phyloP scores from a whole-genome alignment of 2,888 invertebrate species.

The Hoplodrina ambigua region DNA sequence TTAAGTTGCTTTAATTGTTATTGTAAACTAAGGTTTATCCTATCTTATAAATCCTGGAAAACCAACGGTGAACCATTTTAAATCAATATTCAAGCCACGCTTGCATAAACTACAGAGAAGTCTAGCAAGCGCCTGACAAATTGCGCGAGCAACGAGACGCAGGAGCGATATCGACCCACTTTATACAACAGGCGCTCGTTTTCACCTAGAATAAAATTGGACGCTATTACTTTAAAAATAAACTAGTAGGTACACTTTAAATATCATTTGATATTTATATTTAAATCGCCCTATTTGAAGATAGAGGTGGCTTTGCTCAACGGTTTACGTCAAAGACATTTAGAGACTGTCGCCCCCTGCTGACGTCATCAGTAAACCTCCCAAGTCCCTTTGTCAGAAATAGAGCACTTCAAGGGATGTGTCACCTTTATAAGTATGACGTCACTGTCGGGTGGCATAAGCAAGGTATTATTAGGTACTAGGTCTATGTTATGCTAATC shows the following conservation, averaged over 20 bases:
- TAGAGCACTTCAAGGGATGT: constrained; percentile 14
- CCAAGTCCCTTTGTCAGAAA: constrained; percentile 26
- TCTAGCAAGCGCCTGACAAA: constrained; percentile 53
- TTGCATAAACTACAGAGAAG: constrained; percentile 5
- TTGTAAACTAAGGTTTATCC: not conserved
- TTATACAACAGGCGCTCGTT: constrained; percentile 38
- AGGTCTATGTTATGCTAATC: not conserved
- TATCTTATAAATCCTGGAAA: not conserved
- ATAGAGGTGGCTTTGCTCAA: not conserved
- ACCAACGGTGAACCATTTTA: not conserved
- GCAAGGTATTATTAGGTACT: not conserved
- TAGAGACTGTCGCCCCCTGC: constrained; percentile 14
- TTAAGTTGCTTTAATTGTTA: not conserved
- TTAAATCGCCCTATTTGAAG: too few species aligned
- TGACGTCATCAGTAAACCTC: constrained; percentile 41
- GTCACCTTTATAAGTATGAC: constrained; percentile 39
- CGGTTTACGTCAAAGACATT: not conserved
- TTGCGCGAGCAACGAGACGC: constrained; percentile 44
- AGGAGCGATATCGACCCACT: constrained; percentile 15
- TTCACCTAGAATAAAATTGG: not conserved
- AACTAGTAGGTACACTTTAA: not conserved
- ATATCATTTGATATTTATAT: not conserved
- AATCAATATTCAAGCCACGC: constrained; percentile 23
- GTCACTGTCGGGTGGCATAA: constrained; percentile 26
- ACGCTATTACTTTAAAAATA: not conserved